Conservation (phyloP, 2,797 vertebrate genomes). For the Vultur gryphus region DNA sequence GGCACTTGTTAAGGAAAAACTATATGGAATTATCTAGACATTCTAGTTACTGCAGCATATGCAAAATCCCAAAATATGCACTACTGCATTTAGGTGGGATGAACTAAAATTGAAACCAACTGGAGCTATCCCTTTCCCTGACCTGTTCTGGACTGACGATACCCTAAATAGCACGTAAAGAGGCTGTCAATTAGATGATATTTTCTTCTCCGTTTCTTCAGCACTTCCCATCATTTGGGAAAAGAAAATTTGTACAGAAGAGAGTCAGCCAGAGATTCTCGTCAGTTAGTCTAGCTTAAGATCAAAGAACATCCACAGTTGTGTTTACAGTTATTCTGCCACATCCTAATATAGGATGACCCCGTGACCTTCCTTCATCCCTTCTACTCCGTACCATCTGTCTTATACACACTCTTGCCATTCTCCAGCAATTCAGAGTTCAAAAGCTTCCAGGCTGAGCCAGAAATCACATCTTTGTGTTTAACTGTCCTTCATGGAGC, state of each 20-base stretch:
- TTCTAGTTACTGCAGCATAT: neutral
- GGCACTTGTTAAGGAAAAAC: neutral
- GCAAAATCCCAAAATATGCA: neutral
- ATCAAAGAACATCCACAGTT: neutral
- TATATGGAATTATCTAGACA: neutral
- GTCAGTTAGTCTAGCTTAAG: neutral
- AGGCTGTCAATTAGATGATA: rapidly evolving
- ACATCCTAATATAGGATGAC: neutral
- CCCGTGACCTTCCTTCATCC: neutral
- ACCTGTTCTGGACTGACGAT: neutral
- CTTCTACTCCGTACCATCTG: neutral
- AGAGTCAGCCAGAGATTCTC: neutral
- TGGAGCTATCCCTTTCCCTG: neutral
- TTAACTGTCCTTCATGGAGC: neutral
- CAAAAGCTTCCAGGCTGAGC: neutral
- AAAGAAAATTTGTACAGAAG: neutral
- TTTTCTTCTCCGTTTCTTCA: neutral
- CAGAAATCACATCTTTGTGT: neutral
- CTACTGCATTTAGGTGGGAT: neutral
- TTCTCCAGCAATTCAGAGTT: neutral
- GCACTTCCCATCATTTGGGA: neutral
- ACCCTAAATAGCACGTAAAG: neutral
- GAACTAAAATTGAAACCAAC: neutral
- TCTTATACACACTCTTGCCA: neutral
- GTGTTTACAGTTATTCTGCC: neutral